Base-by-base conservation (phyloP, 2,888 invertebrate genomes). In the Barypeithes pellucidus region DNA sequence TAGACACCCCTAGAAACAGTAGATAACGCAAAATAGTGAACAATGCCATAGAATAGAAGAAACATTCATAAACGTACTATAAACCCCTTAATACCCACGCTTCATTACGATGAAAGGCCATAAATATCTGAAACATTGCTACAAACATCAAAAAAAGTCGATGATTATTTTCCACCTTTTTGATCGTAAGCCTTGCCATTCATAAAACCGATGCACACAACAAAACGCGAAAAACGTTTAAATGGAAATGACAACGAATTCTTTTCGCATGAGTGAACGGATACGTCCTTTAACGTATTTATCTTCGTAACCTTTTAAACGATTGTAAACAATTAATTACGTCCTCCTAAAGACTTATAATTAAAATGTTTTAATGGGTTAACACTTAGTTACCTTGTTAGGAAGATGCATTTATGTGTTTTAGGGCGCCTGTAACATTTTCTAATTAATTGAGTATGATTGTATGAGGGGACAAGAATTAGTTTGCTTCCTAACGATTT, bases 191-290 rank as follows among this genome's bases (percentile, higher is more conserved):
- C 14, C 43, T n/a, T 24, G 43, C 29, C 61, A 61, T 61, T 41
- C 45, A 61, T 45, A 16, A 43, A 24, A 59, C 14, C 3, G 14
- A 20, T 22, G n/a, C 22, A 61, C 60, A 54, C 18, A 61, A 61
- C 45, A 24, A 43, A 41, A 39, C n/a, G 43, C 43, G 24, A 61
- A 45, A 61, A 45, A 43, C 61, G 45, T 45, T 24, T 36, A 43
- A 63, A 50, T 63, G 47, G 29, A 50, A 63, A 63, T 50, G 63
- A 63, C 63, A 63, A 36, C n/a, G 16, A 47, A 47, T 63, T 63
- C 50, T 63, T 63, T 62, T 62, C 24, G 63, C 36, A 63, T 63
- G 47, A 63, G 50, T 63, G n/a, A 63, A 63, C 36, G 20, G 20
- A 63, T 29, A 43, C 61, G 61, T 45, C 61, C 61, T 61, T 63